Percentiles rank a stretch among this genome's conserved stretches.
These are phyloP conservation scores for Lepus europaeus DNA, from an alignment of 2,113 vertebrate genomes.

Conservation along the genomic window DNA sequence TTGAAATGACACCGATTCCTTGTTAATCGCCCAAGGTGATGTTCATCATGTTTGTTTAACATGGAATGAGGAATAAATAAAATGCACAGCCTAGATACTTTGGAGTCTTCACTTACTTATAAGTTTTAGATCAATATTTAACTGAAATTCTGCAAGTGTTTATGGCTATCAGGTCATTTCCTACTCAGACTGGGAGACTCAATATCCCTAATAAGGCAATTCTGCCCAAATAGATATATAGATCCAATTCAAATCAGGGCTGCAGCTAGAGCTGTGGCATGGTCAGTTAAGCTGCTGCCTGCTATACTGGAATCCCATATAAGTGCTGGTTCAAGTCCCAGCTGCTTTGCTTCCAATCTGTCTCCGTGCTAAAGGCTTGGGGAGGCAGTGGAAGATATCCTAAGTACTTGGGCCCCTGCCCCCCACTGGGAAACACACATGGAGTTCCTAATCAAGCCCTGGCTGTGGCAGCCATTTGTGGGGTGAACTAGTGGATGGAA, in stretches of 20 bases:
- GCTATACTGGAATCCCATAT: too few relatives aligned
- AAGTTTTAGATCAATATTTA: conserved; percentile 8
- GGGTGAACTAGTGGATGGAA: too few relatives aligned
- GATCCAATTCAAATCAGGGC: background rate
- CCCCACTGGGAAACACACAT: too few relatives aligned
- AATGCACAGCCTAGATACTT: background rate
- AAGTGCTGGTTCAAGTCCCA: too few relatives aligned
- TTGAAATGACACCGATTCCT: background rate
- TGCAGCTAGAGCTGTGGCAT: too few relatives aligned
- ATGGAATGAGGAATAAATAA: conserved; percentile 4
- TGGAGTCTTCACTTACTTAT: conserved; percentile 35
- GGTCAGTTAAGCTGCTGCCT: too few relatives aligned
- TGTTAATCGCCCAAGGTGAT: conserved; percentile 7
- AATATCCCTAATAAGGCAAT: conserved; percentile 29
- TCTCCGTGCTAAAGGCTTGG: too few relatives aligned
- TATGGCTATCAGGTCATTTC: background rate
- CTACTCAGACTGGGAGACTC: conserved; percentile 20
- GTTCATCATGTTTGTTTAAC: background rate
- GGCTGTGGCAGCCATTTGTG: too few relatives aligned
- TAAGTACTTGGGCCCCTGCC: too few relatives aligned
- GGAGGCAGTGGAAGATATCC: too few relatives aligned
- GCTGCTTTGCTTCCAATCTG: too few relatives aligned
- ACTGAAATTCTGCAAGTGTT: conserved; percentile 45
- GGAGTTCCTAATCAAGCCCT: too few relatives aligned
- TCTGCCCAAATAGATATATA: background rate